These are phyloP conservation scores for Troides helena DNA, from an alignment of 2,888 invertebrate genomes.

Conservation along the genomic window DNA sequence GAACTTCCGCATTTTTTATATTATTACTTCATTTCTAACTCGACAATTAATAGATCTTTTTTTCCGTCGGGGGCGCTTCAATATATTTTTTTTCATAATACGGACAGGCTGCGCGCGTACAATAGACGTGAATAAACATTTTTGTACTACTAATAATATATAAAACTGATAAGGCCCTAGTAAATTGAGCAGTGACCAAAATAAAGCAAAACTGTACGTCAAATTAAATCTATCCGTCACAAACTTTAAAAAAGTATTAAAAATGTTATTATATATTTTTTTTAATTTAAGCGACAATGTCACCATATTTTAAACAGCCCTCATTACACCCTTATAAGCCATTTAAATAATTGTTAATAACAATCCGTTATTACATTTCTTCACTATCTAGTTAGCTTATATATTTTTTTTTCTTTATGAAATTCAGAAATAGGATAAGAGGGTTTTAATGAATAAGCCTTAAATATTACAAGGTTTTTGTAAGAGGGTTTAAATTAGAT, in stretches of 20 bases:
- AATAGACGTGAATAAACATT: conserved; percentile 25
- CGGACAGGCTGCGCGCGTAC: neutral
- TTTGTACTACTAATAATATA: conserved; percentile 44
- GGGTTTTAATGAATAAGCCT: neutral
- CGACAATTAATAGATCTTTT: neutral
- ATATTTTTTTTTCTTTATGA: neutral
- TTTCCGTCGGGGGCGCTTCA: neutral
- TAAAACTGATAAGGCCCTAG: conserved; percentile 20
- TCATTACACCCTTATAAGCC: neutral
- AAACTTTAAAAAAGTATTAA: neutral
- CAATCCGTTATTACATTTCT: conserved; percentile 9
- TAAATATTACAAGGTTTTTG: neutral
- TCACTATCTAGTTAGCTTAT: conserved; percentile 12
- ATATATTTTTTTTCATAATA: neutral
- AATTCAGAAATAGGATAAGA: neutral
- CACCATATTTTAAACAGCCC: conserved; percentile 2
- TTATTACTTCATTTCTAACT: neutral
- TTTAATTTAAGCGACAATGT: neutral
- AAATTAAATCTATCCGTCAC: neutral
- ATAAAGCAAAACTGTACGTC: neutral
- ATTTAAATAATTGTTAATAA: conserved; percentile 5
- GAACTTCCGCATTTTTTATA: neutral
- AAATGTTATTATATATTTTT: neutral
- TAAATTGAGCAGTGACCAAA: conserved; percentile 46
- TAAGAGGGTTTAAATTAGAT: neutral